phyloP scores from a whole-genome alignment of 2,888 invertebrate species.

The Myopa testacea region DNA sequence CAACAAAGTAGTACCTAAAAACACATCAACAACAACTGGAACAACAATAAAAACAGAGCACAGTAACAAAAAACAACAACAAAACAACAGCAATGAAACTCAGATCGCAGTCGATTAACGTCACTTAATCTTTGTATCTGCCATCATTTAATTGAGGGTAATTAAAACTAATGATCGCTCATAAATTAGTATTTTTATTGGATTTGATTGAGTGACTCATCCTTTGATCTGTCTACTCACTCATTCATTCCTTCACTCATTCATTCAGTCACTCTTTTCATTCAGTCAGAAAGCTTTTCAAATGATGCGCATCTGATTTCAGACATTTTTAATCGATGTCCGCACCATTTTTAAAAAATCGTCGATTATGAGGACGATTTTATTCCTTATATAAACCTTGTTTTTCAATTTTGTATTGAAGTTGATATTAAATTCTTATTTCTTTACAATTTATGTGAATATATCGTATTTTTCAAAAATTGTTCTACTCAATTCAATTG shows the following conservation, averaged over 20 bases:
- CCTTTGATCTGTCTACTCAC: not conserved
- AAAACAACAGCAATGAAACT: conserved; percentile 2
- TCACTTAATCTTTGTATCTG: conserved; percentile 37
- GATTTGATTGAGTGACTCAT: conserved; percentile 35
- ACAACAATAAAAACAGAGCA: not conserved
- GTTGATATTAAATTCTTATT: not conserved
- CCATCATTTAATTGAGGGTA: conserved; percentile 38
- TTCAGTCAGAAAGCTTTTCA: not conserved
- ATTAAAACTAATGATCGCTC: conserved; percentile 41
- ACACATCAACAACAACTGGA: not conserved
- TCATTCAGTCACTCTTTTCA: not conserved
- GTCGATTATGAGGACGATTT: not conserved
- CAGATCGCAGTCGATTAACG: not conserved
- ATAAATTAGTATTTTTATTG: conserved; percentile 39
- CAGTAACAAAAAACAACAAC: conserved; percentile 3
- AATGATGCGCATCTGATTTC: not conserved
- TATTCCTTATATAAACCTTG: not conserved
- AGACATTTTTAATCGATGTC: not conserved
- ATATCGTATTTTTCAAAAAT: no score
- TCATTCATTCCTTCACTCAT: not conserved
- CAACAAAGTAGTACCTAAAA: not conserved
- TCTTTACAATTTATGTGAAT: no score
- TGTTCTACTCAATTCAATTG: no score
- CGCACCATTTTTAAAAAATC: not conserved
- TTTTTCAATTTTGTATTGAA: not conserved